phyloP scores from a whole-genome alignment of 2,113 vertebrate species.

The Hippolais icterina region DNA sequence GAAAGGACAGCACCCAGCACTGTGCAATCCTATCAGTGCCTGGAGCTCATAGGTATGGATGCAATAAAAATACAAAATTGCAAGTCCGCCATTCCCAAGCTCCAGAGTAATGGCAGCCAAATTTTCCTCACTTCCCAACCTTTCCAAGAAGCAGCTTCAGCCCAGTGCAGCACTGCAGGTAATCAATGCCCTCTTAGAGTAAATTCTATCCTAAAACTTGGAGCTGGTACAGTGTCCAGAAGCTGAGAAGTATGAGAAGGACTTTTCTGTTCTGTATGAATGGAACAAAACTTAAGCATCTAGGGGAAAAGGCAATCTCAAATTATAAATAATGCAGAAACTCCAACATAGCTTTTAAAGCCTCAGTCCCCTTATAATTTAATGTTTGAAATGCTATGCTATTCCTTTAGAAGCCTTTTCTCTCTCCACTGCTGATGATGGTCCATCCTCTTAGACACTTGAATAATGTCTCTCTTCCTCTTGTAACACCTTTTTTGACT shows the following conservation, averaged over 20 bases:
- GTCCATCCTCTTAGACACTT: constrained; percentile 54
- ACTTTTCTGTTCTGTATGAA: neutral
- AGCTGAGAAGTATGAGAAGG: neutral
- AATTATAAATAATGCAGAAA: constrained; percentile 65
- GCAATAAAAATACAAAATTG: neutral
- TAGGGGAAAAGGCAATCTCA: constrained; percentile 35
- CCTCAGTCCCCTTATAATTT: constrained; percentile 34
- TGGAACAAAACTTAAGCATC: neutral
- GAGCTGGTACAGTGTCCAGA: neutral
- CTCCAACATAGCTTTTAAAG: constrained; percentile 29
- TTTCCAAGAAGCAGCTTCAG: neutral
- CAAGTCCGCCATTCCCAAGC: neutral
- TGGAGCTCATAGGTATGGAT: neutral
- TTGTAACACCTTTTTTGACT: constrained; percentile 44
- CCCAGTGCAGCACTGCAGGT: neutral
- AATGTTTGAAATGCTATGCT: constrained; percentile 42
- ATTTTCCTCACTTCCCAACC: neutral
- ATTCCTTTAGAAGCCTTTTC: constrained; percentile 36
- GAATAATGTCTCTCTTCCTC: constrained; percentile 56
- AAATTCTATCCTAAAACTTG: neutral
- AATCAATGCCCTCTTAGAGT: neutral
- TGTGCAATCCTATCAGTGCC: neutral
- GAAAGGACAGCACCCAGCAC: neutral
- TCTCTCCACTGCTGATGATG: neutral
- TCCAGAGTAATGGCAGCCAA: neutral